phyloP scores from a whole-genome alignment of 2,888 invertebrate genomes.

The Cordylochernes scorpioides region DNA sequence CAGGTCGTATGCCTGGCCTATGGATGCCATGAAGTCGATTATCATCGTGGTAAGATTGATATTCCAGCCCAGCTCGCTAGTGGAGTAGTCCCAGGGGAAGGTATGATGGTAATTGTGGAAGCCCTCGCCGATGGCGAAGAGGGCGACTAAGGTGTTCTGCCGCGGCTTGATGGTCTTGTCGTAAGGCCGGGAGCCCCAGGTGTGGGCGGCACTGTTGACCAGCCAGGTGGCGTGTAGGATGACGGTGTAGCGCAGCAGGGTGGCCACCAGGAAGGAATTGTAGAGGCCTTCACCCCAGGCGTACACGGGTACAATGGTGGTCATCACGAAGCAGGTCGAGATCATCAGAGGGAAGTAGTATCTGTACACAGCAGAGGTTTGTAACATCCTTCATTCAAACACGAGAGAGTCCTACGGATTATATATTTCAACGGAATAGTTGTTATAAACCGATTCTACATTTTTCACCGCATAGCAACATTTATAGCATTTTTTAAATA shows the following conservation, averaged over 20 bases:
- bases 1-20: slow-evolving; percentile 21
- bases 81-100: slow-evolving; percentile 24
- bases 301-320: slow-evolving; percentile 48
- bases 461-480: too few relatives aligned
- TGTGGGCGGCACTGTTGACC: slow-evolving; percentile 81
- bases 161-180: slow-evolving; percentile 36
- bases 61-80: slow-evolving; percentile 22
- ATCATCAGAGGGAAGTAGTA: slow-evolving; percentile 23
- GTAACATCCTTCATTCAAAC: too few relatives aligned
- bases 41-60: slow-evolving; percentile 23
- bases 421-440: too few relatives aligned
- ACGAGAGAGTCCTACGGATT: too few relatives aligned
- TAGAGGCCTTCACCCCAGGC: slow-evolving; percentile 53
- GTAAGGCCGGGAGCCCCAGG: slow-evolving; percentile 75
- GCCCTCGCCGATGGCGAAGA: slow-evolving; percentile 19
- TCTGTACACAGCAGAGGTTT: too few relatives aligned
- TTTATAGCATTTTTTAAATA: too few relatives aligned
- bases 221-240: slow-evolving; percentile 72
- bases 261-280: slow-evolving; percentile 52
- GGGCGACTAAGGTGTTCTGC: slow-evolving; percentile 20
- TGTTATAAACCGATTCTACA: too few relatives aligned
- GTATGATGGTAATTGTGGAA: slow-evolving; percentile 23
- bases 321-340: slow-evolving; percentile 25
- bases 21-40: slow-evolving; percentile 21
- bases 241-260: slow-evolving; percentile 47